A percentile compares a stretch with the other conserved stretches of the same genome.
Evolutionary conservation across 2,113 vertebrate genomes (phyloP).

Genomic region (Podilymbus podiceps): DNA sequence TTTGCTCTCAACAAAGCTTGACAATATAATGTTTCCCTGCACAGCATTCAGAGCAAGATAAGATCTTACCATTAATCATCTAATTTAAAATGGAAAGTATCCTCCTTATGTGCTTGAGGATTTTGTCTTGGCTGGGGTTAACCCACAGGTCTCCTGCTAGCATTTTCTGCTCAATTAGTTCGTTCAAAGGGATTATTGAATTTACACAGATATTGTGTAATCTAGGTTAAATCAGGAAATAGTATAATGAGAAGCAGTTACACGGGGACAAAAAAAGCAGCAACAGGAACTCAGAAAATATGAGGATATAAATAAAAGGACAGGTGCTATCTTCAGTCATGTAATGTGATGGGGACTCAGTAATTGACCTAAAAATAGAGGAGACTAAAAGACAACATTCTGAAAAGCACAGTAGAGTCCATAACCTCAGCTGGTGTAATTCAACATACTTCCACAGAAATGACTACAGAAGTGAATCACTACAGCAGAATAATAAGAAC

Average conservation of each 20-base stretch:
- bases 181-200: background rate
- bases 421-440: slow-evolving; percentile 42
- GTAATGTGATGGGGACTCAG: slow-evolving; percentile 35
- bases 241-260: slow-evolving; percentile 6
- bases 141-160: background rate
- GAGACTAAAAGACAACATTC: slow-evolving; percentile 2
- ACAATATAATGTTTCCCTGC: background rate
- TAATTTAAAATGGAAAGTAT: background rate
- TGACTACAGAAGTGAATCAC: slow-evolving; percentile 37
- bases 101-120: background rate
- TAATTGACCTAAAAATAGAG: slow-evolving; percentile 59
- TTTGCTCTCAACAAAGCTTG: background rate
- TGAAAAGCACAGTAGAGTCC: slow-evolving; percentile 7
- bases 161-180: background rate
- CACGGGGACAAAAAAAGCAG: slow-evolving; percentile 7
- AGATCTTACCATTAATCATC: background rate
- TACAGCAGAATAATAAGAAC: slow-evolving; percentile 49
- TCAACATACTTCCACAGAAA: slow-evolving; percentile 21
- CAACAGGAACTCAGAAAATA: slow-evolving; percentile 37
- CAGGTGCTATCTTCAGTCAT: slow-evolving; percentile 50
- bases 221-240: slow-evolving; percentile 35
- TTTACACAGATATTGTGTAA: slow-evolving; percentile 22
- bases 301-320: slow-evolving; percentile 57
- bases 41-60: background rate
- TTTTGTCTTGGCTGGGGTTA: background rate